Evolutionary conservation across 2,113 vertebrate genomes (phyloP), one percentile per base, ranked within the genome.

Genomic region (Hystrix cristata): DNA sequence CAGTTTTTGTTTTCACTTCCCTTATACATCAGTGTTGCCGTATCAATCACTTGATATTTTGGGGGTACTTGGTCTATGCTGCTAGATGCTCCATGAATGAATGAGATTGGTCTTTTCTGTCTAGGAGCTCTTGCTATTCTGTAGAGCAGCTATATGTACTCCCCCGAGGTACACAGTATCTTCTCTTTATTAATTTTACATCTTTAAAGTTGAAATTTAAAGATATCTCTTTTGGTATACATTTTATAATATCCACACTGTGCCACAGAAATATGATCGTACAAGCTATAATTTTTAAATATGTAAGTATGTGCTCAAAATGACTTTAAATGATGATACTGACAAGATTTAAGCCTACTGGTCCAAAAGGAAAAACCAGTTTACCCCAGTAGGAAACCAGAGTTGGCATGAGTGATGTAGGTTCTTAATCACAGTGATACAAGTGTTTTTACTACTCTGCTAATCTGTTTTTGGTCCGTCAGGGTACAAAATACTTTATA

Each of bases 161-260:
- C 51, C 53, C 29, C 12, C 74, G 34, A 19, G 31, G 9, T 57
- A 78, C 84, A 3, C 23, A 79, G 43, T 43, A 60, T 7, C 16
- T 86, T 86, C 31, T 67, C 25, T 92, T 82, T 64, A 29, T 69
- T 92, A 53, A 82, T 65, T 94, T 64, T 95, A 74, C 60, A 91
- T 62, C 25, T 86, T 67, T 38, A 38, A 38, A 38, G 38, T 38
- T 38, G 38, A 38, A 38, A 38, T 92, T 95, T 93, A 82, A 89
- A 38, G 38, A 81, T 53, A 62, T 97, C 21, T 65, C 4, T 88
- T 85, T 87, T 95, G 29, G 6, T 57, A 21, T 87, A 53, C 11
- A 53, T 71, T 95, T 96, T 91, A 74, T 71, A 86, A 46, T 71
- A 51, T 51, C 18, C 9, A 64, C 4, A 59, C 8, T 64, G 13